A percentile compares a stretch with the other conserved stretches of the same genome.
Conservation (phyloP, 2,797 vertebrate genomes). For the Channallabes apus region DNA sequence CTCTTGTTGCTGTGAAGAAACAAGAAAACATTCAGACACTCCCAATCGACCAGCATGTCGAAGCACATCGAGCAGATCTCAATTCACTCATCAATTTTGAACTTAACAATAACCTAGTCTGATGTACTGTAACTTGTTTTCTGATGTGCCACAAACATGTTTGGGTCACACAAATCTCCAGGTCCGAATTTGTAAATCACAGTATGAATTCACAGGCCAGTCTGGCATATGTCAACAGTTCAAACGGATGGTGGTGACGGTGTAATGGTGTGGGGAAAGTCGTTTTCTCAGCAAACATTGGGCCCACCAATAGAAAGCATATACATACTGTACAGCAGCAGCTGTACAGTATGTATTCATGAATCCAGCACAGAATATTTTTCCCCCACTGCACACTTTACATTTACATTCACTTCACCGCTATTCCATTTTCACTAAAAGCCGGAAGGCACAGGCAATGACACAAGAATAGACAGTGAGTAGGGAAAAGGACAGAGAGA, state of each 20-base stretch:
- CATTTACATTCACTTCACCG: constrained; percentile 21
- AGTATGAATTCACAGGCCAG: neutral
- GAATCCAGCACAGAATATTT: neutral
- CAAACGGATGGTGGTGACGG: neutral
- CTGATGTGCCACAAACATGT: neutral
- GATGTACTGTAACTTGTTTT: no score
- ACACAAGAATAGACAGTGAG: neutral
- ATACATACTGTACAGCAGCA: neutral
- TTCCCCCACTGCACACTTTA: neutral
- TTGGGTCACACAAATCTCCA: neutral
- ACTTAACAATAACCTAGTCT: neutral
- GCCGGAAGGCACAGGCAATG: neutral
- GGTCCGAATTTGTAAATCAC: neutral
- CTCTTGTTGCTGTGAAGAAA: no score
- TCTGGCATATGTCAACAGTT: neutral
- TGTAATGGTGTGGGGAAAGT: neutral
- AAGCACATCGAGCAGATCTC: no score
- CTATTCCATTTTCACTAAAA: constrained; percentile 28
- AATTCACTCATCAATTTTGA: no score
- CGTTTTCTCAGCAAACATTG: neutral
- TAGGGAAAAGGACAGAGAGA: neutral
- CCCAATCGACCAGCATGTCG: no score
- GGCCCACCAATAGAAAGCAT: neutral
- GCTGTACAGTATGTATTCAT: neutral
- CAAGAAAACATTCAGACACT: no score